Evolutionary conservation across 2,113 vertebrate species (phyloP), one percentile per base, ranked within the genome.

Genomic region (Carassius gibelio): DNA sequence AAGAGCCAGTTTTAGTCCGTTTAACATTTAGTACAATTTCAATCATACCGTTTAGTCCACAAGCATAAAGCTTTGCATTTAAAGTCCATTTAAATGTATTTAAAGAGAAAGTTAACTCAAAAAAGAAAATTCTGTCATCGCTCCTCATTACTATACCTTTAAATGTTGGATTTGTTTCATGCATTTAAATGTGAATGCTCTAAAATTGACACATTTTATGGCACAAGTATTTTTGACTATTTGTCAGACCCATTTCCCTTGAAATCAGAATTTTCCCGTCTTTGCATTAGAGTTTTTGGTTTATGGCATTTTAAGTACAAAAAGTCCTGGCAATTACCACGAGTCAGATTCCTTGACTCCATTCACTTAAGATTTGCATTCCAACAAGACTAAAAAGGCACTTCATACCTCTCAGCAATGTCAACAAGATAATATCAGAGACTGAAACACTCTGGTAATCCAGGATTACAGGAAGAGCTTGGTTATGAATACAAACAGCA

Each of bases 401-500:
- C n/a, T 75, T 72, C 15, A 50, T 48, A 62, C 71, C 66, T 36
- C 34, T 69, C 14, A 34, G 66, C 15, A 64, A 64, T 1, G 0
- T 64, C 23, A 4, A 66, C 21, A 68, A 81, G 57, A 84, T 85
- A 71, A 82, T 85, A 71, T 68, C 55, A 34, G 82, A 85, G 84
- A 85, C 78, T 55, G 42, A 38, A 84, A 84, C 76, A 75, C 30
- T 71, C 17, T 61, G 34, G 19, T 81, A 89, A 87, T 78, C 76
- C 26, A 11, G 78, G 84, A 88, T 89, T 89, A 86, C 61, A 50
- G 64, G 2, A 10, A 79, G 26, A 48, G 48, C 78, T 57, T 66
- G 81, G 77, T 72, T 86, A 76, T 88, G 79, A 87, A 86, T 81
- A 68, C 81, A 78, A 19, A 77, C 61, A 57, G 38, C 50, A 21